Evolutionary conservation across 1,140 invertebrate species (phyloP), one percentile per base, ranked within the genome.

Genomic region (Drosophila persimilis): DNA sequence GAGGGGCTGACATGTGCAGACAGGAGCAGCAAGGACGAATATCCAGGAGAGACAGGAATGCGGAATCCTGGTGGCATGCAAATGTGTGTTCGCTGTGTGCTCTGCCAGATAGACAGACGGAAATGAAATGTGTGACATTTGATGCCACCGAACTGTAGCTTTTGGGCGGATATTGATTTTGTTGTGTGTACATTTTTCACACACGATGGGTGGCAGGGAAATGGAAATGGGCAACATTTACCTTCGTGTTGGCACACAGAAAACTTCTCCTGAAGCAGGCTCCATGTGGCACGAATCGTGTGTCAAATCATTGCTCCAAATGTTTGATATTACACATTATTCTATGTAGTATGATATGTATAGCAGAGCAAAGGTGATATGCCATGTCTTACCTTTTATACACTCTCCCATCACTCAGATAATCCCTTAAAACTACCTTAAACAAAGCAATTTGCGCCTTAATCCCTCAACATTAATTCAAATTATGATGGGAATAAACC

Each of bases 91-190:
- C 13, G 45, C 54, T 24, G 47, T 64, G 57, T 51, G 46, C 58
- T 35, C 8, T 29, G 45, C 29, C 60, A 52, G 44, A 61, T 58
- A 61, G 80, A 75, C 66, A 62, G 59, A 47, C 71, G 79, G 74
- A 83, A 81, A 83, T 83, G 58, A 83, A 83, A 83, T 78, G 70
- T 77, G 73, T 62, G 79, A 75, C 80, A 69, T 54, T 75, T 65
- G 54, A 73, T 75, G 53, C 45, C 50, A 57, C 43, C 39, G 41
- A 60, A 44, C 50, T 51, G 43, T 50, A 72, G 56, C 39, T 46
- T 53, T 20, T 45, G 47, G 69, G 59, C 59, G 61, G 72, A 80
- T 80, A 80, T 80, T 80, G 77, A 80, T 80, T 80, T 80, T 65
- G 39, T 56, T 71, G 58, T 29, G 43, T 41, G 63, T 56, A 24